Evolutionary conservation across 2,888 invertebrate species (phyloP).

Genomic region (Orthosia incerta): DNA sequence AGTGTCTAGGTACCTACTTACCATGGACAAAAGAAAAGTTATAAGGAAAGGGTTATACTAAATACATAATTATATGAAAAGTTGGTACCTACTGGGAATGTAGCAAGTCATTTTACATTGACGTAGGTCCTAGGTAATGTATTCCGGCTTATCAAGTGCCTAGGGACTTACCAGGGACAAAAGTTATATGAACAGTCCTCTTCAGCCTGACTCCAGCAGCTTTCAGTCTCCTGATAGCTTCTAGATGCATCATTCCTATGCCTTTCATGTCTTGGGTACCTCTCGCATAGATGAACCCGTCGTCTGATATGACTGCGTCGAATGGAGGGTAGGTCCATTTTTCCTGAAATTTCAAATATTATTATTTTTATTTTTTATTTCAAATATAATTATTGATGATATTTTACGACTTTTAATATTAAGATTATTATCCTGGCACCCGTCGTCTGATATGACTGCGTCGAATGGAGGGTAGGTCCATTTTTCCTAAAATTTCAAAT

Average conservation of each 20-base stretch:
- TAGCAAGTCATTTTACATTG: no score
- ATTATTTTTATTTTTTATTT: no score
- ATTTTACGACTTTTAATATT: no score
- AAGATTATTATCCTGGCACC: slow-evolving; percentile 83
- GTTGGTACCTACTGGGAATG: no score
- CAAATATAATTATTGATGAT: no score
- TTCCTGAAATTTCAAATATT: slow-evolving; percentile 90
- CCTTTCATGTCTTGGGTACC: slow-evolving; percentile 96
- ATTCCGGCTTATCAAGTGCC: no score
- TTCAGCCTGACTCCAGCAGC: slow-evolving; percentile 86
- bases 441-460: slow-evolving; percentile 95
- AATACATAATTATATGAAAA: no score
- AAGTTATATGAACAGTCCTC: slow-evolving; percentile 93
- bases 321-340: slow-evolving; percentile 97
- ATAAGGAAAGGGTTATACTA: no score
- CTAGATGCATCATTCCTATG: slow-evolving; percentile 93
- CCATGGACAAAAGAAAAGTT: no score
- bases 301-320: slow-evolving; percentile 94
- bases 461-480: slow-evolving; percentile 97
- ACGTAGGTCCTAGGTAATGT: no score
- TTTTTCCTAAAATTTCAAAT: slow-evolving; percentile 92
- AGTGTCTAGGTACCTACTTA: no score
- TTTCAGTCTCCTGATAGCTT: slow-evolving; percentile 92
- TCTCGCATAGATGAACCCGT: slow-evolving; percentile 96
- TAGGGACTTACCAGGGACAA: slow-evolving; percentile 92